These are phyloP conservation scores for Neolamprologus multifasciatus DNA, from an alignment of 2,797 vertebrate genomes.

Conservation along the genomic window DNA sequence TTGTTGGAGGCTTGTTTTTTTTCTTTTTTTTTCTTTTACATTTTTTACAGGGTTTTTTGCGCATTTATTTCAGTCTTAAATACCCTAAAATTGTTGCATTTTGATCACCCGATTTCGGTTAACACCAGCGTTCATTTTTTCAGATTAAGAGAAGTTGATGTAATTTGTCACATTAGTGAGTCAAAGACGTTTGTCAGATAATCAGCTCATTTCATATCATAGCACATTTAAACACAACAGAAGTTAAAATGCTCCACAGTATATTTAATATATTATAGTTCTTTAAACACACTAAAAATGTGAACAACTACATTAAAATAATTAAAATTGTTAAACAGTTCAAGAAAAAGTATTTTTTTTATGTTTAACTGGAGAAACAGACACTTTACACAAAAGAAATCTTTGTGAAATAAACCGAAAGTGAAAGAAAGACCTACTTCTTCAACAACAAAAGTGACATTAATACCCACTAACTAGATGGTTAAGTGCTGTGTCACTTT, in stretches of 20 bases:
- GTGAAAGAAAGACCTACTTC: neutral
- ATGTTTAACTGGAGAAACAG: neutral
- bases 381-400: neutral
- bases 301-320: neutral
- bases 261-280: neutral
- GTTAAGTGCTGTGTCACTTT: neutral
- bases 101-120: neutral
- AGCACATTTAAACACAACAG: neutral
- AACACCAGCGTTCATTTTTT: neutral
- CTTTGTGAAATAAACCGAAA: neutral
- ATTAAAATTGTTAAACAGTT: neutral
- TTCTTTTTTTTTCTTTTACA: neutral
- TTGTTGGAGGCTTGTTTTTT: neutral
- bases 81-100: neutral
- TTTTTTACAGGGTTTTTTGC: neutral
- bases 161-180: neutral
- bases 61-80: neutral
- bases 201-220: neutral
- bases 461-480: neutral
- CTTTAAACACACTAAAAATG: neutral
- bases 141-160: neutral
- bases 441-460: neutral
- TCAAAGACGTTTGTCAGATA: neutral
- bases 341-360: neutral
- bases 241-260: neutral